Percentiles rank a stretch among this genome's conserved stretches.
Evolutionary conservation across 2,888 invertebrate genomes (phyloP).

Genomic region (Xylota segnis): DNA sequence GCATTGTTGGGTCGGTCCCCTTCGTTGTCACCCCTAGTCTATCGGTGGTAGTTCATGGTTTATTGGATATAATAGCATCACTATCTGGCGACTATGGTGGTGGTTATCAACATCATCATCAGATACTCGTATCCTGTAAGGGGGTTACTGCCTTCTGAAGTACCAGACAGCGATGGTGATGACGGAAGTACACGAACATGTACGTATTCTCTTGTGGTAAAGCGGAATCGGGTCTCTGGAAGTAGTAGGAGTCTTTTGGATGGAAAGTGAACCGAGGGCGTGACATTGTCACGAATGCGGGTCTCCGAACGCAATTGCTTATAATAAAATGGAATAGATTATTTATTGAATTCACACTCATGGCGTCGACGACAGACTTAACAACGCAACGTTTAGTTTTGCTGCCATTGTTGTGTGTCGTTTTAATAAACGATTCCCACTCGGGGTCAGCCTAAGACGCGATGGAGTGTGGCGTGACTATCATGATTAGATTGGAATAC

Average conservation of each 20-base stretch:
- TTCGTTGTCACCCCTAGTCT: neutral
- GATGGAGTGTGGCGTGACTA: constrained; percentile 23
- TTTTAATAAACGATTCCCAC: constrained; percentile 35
- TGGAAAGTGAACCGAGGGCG: constrained; percentile 6
- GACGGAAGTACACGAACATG: constrained; percentile 39
- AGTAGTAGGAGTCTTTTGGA: constrained; percentile 23
- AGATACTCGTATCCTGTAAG: constrained; percentile 6
- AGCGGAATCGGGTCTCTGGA: constrained; percentile 1
- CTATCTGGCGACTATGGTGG: constrained; percentile 8
- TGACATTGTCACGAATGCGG: constrained; percentile 36
- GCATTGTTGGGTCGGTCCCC: constrained; percentile 4
- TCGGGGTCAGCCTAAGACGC: constrained; percentile 24
- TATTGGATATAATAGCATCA: constrained; percentile 57
- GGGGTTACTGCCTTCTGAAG: neutral
- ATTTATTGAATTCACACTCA: constrained; percentile 47
- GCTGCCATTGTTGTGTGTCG: constrained; percentile 19
- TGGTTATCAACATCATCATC: constrained; percentile 41
- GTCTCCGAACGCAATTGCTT: constrained; percentile 29
- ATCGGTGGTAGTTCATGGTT: constrained; percentile 46
- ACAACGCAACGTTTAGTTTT: constrained; percentile 20
- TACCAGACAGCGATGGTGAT: constrained; percentile 11
- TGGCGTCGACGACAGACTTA: constrained; percentile 24
- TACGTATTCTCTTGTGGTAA: constrained; percentile 15
- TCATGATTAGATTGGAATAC: constrained; percentile 20
- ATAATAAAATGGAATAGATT: constrained; percentile 59